Conservation (phyloP, 2,113 vertebrate species). For the Sinosuthora webbiana region DNA sequence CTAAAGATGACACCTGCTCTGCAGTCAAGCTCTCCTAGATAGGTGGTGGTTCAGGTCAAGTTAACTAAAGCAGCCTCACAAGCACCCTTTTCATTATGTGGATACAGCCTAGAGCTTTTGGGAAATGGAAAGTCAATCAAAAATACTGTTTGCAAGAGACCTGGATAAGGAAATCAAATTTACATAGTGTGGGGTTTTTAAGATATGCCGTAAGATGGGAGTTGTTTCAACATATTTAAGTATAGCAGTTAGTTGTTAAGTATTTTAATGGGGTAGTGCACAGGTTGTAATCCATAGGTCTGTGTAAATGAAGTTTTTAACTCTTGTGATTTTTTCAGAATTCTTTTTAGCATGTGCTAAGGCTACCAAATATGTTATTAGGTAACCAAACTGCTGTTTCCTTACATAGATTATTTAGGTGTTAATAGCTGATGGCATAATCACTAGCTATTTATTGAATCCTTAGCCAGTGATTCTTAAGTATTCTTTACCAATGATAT, state of each 20-base stretch:
- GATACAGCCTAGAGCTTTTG: not conserved
- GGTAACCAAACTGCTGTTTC: not conserved
- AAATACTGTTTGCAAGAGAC: not conserved
- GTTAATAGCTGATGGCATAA: not conserved
- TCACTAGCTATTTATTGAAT: not conserved
- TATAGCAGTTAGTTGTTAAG: not conserved
- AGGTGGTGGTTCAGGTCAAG: not conserved
- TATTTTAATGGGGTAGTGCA: not conserved
- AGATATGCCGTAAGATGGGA: not conserved
- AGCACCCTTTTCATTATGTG: not conserved
- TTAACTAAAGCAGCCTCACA: not conserved
- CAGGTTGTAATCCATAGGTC: not conserved
- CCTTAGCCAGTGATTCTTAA: not conserved
- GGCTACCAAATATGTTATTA: not conserved
- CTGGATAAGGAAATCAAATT: not conserved
- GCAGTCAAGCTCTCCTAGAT: not conserved
- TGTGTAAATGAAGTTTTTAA: not conserved
- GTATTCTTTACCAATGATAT: not conserved
- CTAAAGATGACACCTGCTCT: not conserved
- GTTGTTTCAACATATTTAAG: not conserved
- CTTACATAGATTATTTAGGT: not conserved
- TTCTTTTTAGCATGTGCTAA: not conserved
- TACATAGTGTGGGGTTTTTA: not conserved
- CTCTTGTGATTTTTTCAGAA: not conserved
- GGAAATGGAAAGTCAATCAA: not conserved